Evolutionary conservation across 2,797 vertebrate species (phyloP).

Genomic region (Amphiprion clarkii): DNA sequence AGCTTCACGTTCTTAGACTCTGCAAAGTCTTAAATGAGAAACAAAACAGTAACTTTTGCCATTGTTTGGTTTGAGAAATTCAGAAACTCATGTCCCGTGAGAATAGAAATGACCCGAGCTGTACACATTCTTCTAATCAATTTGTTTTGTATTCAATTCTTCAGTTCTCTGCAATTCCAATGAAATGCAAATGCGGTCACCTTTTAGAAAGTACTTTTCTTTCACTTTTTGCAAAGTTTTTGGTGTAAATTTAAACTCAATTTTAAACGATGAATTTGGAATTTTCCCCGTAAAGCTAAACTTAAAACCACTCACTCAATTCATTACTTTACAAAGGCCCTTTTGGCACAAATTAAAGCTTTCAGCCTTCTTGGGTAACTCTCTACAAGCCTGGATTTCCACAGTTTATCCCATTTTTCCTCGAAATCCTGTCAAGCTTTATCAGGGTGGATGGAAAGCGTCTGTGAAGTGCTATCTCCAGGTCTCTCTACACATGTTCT

Average conservation of each 20-base stretch:
- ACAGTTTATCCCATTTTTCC: not conserved
- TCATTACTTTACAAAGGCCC: not conserved
- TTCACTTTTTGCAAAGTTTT: not conserved
- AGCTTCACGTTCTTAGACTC: not conserved
- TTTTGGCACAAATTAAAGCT: not conserved
- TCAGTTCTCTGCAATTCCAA: not conserved
- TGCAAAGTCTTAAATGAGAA: not conserved
- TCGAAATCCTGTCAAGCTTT: not conserved
- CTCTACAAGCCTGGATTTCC: not conserved
- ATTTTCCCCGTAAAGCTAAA: no score
- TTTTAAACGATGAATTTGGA: no score
- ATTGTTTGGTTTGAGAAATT: no score
- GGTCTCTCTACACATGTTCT: not conserved
- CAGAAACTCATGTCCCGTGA: not conserved
- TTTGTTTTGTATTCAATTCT: constrained; percentile 5
- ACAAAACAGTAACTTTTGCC: no score
- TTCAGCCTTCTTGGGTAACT: not conserved
- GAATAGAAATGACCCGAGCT: not conserved
- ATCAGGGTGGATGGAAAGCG: not conserved
- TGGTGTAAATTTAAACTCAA: no score
- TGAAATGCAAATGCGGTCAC: not conserved
- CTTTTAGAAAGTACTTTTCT: not conserved
- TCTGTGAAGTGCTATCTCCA: not conserved
- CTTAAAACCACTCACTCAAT: not conserved
- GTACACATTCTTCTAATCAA: not conserved